Evolutionary conservation across 92 coral and sea anemone genomes (phyloP).

Genomic region (Chrysogorgia sp.): DNA sequence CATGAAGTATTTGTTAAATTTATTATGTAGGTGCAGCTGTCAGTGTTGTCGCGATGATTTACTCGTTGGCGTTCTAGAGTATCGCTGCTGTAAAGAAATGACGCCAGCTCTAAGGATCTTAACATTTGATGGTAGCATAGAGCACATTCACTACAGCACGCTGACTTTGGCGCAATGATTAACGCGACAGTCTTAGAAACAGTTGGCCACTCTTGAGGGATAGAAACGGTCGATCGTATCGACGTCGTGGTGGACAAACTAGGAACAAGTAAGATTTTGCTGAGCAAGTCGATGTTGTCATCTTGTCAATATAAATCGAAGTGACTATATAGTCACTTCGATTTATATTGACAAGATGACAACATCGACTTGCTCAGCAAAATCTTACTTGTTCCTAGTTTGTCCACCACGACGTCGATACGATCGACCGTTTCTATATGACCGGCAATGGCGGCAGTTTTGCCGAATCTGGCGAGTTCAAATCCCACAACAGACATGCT

Average conservation of each 20-base stretch:
- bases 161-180: conserved; percentile 1
- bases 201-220: conserved; percentile 26
- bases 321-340: too few relatives aligned
- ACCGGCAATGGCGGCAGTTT: too few relatives aligned
- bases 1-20: neutral
- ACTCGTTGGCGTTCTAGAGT: neutral
- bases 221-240: neutral
- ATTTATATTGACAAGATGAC: neutral
- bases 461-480: too few relatives aligned
- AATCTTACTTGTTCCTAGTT: too few relatives aligned
- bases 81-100: neutral
- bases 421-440: too few relatives aligned
- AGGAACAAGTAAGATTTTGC: neutral
- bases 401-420: too few relatives aligned
- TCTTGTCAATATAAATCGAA: neutral
- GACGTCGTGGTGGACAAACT: neutral
- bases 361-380: neutral
- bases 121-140: neutral
- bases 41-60: neutral
- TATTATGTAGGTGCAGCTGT: neutral
- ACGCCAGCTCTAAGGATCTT: neutral
- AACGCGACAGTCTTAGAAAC: neutral
- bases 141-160: conserved; percentile 1
- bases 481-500: too few relatives aligned
- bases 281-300: neutral